phyloP scores from a whole-genome alignment of 2,113 vertebrate species.

The Aldabrachelys gigantea region DNA sequence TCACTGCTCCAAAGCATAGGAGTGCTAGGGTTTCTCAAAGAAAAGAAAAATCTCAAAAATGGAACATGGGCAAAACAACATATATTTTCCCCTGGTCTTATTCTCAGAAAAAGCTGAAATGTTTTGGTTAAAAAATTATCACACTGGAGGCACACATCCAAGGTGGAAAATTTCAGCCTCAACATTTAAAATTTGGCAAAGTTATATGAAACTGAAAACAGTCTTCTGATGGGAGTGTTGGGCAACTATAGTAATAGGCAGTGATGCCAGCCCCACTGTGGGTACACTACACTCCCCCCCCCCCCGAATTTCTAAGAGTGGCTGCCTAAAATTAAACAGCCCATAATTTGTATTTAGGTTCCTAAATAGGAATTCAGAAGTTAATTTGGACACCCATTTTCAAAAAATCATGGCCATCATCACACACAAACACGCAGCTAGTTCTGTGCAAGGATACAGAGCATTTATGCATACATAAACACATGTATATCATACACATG shows the following conservation, averaged over 20 bases:
- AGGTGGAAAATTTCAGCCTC: background rate
- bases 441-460: background rate
- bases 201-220: background rate
- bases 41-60: background rate
- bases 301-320: background rate
- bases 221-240: background rate
- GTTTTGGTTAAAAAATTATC: background rate
- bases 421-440: background rate
- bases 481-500: background rate
- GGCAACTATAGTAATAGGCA: background rate
- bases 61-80: background rate
- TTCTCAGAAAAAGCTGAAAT: background rate
- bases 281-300: background rate
- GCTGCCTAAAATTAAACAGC: background rate
- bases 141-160: background rate
- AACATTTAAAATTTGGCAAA: background rate
- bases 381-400: background rate
- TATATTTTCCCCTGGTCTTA: background rate
- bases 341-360: background rate
- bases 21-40: background rate
- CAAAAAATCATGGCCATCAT: background rate
- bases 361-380: background rate
- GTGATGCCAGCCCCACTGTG: background rate
- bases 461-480: background rate
- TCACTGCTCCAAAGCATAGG: background rate